These are phyloP conservation scores for Staurois parvus DNA, from an alignment of 2,797 vertebrate species.

Conservation along the genomic window DNA sequence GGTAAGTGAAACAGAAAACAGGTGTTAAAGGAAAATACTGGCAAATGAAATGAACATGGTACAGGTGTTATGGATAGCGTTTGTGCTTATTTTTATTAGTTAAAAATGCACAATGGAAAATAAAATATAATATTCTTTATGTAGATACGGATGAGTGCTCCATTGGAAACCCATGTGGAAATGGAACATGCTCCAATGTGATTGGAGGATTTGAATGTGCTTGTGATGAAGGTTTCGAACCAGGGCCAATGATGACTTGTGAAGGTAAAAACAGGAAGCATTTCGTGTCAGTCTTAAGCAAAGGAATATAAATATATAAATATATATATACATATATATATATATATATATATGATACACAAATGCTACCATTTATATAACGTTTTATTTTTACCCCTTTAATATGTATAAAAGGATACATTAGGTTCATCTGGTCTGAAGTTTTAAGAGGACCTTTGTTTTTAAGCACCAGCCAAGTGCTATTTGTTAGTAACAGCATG, in stretches of 20 bases:
- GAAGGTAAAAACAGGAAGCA: conserved; percentile 78
- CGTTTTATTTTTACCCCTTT: too few species aligned
- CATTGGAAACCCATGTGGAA: conserved; percentile 90
- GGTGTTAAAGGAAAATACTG: neutral
- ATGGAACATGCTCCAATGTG: conserved; percentile 91
- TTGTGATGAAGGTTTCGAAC: conserved; percentile 92
- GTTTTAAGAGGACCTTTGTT: neutral
- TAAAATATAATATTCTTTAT: neutral
- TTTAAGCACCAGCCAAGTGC: neutral
- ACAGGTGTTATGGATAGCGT: neutral
- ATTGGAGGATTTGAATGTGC: conserved; percentile 91
- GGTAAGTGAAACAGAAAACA: conserved; percentile 77
- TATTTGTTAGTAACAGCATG: neutral
- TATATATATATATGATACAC: too few species aligned
- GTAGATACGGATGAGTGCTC: conserved; percentile 93
- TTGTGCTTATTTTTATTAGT: neutral
- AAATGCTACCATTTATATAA: too few species aligned
- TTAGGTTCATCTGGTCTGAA: neutral
- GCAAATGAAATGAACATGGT: too few species aligned
- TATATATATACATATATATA: too few species aligned
- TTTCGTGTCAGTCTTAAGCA: neutral
- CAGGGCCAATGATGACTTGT: conserved; percentile 91
- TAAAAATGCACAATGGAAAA: neutral
- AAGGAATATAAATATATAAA: too few species aligned
- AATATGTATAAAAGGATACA: neutral